Base-by-base conservation (phyloP, 2,113 vertebrate genomes). In the Mesoclemmys tuberculata region DNA sequence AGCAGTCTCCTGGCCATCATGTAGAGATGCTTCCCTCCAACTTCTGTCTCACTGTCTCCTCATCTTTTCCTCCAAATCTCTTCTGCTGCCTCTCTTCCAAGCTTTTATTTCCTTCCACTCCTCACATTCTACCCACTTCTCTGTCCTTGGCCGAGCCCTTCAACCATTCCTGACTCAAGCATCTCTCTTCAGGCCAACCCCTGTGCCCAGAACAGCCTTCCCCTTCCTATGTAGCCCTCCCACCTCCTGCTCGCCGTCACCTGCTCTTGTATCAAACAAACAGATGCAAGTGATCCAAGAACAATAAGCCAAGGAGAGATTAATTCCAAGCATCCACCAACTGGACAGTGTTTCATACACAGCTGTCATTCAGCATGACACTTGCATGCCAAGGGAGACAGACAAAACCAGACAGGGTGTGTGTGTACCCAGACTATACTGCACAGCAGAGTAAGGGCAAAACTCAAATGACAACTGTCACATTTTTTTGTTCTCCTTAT, bases 341-440 rank as follows among this genome's bases (percentile, higher is more conserved):
- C 88, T 96, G 92, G 93, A 84, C 80, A 93, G 48, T 52, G 68
- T 82, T 94, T 61, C 5, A 54, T 90, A 74, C 11, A 81, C 86
- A 94, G 82, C 93, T 96, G 90, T 94, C 93, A 94, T 46, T 94
- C 71, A 84, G 55, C 77, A 52, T 86, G 48, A 93, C 61, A 80
- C 85, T 87, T 61, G 82, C 9, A 8, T 78, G 71, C 93, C 94
- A 95, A 92, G 35, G 46, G 71, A 9, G 61, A n/a, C 5, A n/a
- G 61, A 68, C 27, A 19, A 80, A 87, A 89, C 61, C 85, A 86
- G 61, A 84, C 82, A 85, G 31, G 84, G 87, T 21, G 88, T 48
- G 41, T 35, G 80, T 84, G 54, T 56, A 48, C 0, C 0, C 82
- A 80, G 41, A 21, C 71, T 4, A 2, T 22, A 75, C 41, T 88